Conservation (phyloP, 2,888 invertebrate genomes). For the Cryptus armator region DNA sequence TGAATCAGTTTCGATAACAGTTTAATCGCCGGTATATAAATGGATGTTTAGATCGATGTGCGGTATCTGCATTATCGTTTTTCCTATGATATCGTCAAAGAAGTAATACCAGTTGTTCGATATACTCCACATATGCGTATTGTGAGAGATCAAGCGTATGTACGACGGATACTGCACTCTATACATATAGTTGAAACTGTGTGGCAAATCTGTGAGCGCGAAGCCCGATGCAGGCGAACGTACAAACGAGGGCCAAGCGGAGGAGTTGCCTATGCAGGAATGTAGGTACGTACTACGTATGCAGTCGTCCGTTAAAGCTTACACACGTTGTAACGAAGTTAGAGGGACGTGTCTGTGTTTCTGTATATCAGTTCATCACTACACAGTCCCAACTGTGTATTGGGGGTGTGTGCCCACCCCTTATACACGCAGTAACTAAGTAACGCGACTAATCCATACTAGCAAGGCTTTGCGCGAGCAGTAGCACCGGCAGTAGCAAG, state of each 20-base stretch:
- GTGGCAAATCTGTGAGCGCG: conserved; percentile 22
- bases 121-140: neutral
- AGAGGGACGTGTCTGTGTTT: conserved; percentile 39
- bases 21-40: too few species aligned
- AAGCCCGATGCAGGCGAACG: neutral
- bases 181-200: neutral
- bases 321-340: conserved; percentile 51
- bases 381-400: conserved; percentile 16
- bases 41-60: too few species aligned
- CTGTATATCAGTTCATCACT: conserved; percentile 30
- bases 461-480: conserved; percentile 40
- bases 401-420: conserved; percentile 10
- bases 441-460: conserved; percentile 70
- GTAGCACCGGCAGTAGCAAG: conserved; percentile 37
- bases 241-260: conserved; percentile 18
- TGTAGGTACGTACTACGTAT: conserved; percentile 27
- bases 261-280: conserved; percentile 38
- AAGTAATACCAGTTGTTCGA: neutral
- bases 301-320: conserved; percentile 65
- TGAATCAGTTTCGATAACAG: too few species aligned
- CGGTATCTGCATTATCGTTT: too few species aligned
- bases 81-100: neutral
- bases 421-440: conserved; percentile 49
- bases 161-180: neutral
- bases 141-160: neutral